Evolutionary conservation across 92 coral and sea anemone species (phyloP), one percentile per base, ranked within the genome.

Genomic region (Parazoanthus darwini): DNA sequence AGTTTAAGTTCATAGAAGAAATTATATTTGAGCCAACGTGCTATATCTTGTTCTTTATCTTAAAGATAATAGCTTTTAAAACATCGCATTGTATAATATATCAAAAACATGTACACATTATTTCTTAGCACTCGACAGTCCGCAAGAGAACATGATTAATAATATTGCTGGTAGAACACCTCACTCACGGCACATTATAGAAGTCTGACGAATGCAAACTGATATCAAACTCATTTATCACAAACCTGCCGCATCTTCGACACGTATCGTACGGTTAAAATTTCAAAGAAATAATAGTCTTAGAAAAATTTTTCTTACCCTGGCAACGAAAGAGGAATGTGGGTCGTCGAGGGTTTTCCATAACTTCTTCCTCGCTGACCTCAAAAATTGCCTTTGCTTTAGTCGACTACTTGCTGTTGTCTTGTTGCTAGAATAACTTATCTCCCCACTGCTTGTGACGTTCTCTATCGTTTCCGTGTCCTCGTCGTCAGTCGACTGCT

Each of bases 341-440:
- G 99, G 99, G 67, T 97, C 96, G 43, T 97, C 99, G 59, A 97
- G 72, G 8, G 94, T 85, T 74, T 92, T 92, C 99, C 99, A 97
- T 6, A 97, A 75, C 71, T 89, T 87, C 75, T 94, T 97, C 70
- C 94, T 93, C 46, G 91, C 75, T 13, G 86, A 71, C 86, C 88
- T 91, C 42, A 91, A 81, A 2, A 86, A 81, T 33, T 89, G 79
- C 80, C 89, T 92, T 4, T 89, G 43, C 80, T 92, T 94, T 23
- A 80, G 73, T 46, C 66, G 75, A 33, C 43, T 29, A 10, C 87
- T 84, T 13, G 90, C 74, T 7, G 92, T 43, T 23, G 91, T 86
- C 54, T 88, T 86, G 22, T 89, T 86, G 26, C 88, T 89, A 36
- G 88, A 91, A 29, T 74, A 65, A 78, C 93, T 95, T 26, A 91